Conservation (phyloP, 2,797 vertebrate species). For the Apodemus agrarius region DNA sequence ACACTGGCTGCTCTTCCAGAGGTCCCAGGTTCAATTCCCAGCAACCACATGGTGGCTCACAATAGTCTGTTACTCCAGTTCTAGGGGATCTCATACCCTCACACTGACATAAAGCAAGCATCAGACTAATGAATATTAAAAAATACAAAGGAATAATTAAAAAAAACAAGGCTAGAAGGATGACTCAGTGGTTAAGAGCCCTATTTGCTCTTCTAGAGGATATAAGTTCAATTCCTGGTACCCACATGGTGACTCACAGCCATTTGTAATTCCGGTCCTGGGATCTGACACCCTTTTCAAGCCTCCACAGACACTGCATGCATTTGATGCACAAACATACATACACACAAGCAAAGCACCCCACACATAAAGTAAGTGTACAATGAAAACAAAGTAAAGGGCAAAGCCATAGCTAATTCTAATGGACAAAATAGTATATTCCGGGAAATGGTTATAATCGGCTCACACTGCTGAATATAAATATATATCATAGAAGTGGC, state of each 20-base stretch:
- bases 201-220: background rate
- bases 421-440: slow-evolving; percentile 49
- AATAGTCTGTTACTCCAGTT: background rate
- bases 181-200: background rate
- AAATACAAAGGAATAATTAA: background rate
- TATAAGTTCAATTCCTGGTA: background rate
- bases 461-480: background rate
- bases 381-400: slow-evolving; percentile 29
- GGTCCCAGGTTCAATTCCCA: background rate
- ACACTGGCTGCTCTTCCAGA: background rate
- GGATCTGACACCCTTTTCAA: background rate
- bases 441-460: background rate
- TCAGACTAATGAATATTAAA: background rate
- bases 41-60: background rate
- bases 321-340: background rate
- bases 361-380: background rate
- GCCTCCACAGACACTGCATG: background rate
- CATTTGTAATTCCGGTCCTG: background rate
- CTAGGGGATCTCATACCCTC: background rate
- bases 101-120: background rate
- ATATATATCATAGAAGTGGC: background rate
- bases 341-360: background rate
- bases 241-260: background rate
- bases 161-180: background rate
- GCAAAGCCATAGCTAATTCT: slow-evolving; percentile 48